Evolutionary conservation across 2,888 invertebrate species (phyloP).

Genomic region (Pachymerium ferrugineum): DNA sequence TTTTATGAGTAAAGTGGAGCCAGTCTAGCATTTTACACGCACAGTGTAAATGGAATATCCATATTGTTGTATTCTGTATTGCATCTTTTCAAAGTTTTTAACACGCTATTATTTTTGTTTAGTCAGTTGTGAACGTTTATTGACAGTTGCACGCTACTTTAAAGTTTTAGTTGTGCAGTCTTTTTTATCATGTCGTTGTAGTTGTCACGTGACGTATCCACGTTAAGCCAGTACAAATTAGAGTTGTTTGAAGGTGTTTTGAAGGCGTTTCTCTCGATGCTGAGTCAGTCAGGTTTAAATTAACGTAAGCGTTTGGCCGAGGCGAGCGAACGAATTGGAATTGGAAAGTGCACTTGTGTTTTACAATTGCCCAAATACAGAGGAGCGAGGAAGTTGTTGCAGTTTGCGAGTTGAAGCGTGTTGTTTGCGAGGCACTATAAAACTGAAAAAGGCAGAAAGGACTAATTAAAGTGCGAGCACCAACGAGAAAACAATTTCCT

Average conservation of each 20-base stretch:
- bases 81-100: too few species aligned
- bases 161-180: too few species aligned
- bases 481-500: constrained; percentile 4
- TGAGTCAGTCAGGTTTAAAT: constrained; percentile 10
- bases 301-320: constrained; percentile 10
- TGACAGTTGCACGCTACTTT: too few species aligned
- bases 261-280: constrained; percentile 3
- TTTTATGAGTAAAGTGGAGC: too few species aligned
- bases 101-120: too few species aligned
- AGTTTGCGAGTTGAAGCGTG: constrained; percentile 3
- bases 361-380: neutral
- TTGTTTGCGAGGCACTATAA: constrained; percentile 18
- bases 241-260: constrained; percentile 1
- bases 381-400: constrained; percentile 12
- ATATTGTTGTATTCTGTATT: too few species aligned
- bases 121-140: too few species aligned
- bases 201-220: neutral
- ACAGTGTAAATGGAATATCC: too few species aligned
- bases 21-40: too few species aligned
- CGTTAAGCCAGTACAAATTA: neutral
- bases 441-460: neutral
- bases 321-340: neutral
- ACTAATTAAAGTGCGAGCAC: constrained; percentile 18
- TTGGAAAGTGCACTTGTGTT: constrained; percentile 18
- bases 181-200: too few species aligned